Evolutionary conservation across 2,888 invertebrate genomes (phyloP), one percentile per base, ranked within the genome.

Genomic region (Synanthedon tipuliformis): DNA sequence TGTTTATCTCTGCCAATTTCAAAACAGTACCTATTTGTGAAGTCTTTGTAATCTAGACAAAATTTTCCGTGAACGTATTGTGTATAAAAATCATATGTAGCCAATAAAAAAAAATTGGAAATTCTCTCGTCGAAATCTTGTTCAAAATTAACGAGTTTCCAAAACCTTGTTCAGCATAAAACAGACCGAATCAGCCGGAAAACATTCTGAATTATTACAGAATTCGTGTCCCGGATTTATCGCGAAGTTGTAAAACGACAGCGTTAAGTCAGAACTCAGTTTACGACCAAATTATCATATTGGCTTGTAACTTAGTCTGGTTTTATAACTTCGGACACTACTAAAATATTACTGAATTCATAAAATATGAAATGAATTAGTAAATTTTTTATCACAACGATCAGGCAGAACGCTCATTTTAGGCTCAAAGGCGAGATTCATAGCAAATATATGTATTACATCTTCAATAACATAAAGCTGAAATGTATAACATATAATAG

Each of bases 171-270:
- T 45, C 45, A 53, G 45, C 56, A 57, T 56, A 57, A 57, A 55
- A 53, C 49, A 49, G 53, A 54, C 49, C 49, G 52, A 56, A 54
- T 53, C 56, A 54, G 53, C 54, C 55, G 51, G 55, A 58, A 45
- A 45, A 56, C 56, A 57, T 62, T 66, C 63, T 69, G 66, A 72
- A 67, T 68, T 68, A 67, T 68, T 63, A 64, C 57, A 61, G 62
- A 56, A 63, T 62, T 57, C 55, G 61, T 61, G 57, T 59, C 58
- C 63, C 52, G 52, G 59, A 68, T 71, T 71, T 71, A 72, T 65
- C 60, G 62, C 59, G 3, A 12, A 54, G 57, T 56, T 56, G 57
- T 68, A 68, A 67, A 69, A 60, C 53, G 56, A 51, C 52, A 49
- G 54, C 54, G 51, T 56, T 52, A 56, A 56, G 34, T 53, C 53